phyloP scores from a whole-genome alignment of 2,797 vertebrate genomes.

The Rhinogobio ventralis region DNA sequence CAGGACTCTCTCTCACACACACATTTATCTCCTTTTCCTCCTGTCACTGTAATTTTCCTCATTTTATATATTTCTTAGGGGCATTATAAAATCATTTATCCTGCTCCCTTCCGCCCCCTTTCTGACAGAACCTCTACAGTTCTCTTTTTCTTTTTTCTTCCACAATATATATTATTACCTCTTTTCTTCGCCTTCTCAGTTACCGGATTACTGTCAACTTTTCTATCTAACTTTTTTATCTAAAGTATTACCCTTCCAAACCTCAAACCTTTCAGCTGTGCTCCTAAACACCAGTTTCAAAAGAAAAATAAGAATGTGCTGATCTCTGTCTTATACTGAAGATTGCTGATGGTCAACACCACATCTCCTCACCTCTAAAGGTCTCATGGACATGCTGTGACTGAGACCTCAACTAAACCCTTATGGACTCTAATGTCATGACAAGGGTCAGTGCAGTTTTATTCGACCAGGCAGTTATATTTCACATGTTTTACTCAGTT shows the following conservation, averaged over 20 bases:
- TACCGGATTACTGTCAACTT: constrained; percentile 22
- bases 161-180: constrained; percentile 45
- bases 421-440: background rate
- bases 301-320: background rate
- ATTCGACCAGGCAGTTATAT: background rate
- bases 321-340: background rate
- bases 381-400: background rate
- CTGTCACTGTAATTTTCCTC: constrained; percentile 40
- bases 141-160: constrained; percentile 44
- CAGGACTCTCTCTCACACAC: background rate
- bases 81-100: constrained; percentile 45
- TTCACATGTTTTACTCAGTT: constrained; percentile 21
- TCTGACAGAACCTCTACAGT: constrained; percentile 17
- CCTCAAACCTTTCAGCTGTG: constrained; percentile 1
- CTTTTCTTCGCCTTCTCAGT: constrained; percentile 39
- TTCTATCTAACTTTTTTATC: constrained; percentile 4
- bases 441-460: background rate
- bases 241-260: constrained; percentile 16
- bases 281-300: background rate
- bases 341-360: background rate
- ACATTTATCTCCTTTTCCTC: constrained; percentile 13
- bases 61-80: constrained; percentile 48
- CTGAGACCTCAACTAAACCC: background rate
- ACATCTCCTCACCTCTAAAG: background rate
- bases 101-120: constrained; percentile 60